Evolutionary conservation across 2,888 invertebrate genomes (phyloP).

Genomic region (Microplitis deprimator): DNA sequence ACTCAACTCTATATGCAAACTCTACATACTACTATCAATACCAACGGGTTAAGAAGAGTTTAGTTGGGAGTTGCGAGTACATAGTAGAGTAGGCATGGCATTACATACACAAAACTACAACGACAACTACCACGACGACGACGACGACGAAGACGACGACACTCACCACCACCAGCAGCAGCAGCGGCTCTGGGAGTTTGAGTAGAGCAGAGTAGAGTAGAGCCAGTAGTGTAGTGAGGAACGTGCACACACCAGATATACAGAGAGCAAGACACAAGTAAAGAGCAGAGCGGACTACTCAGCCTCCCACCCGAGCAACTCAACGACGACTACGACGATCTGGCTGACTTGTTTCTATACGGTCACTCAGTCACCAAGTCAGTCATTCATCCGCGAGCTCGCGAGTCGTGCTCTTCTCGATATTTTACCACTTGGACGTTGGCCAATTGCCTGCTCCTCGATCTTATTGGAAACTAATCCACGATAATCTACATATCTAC

Average conservation of each 20-base stretch:
- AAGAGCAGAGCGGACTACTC: constrained; percentile 23
- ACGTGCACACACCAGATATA: constrained; percentile 16
- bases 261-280: constrained; percentile 8
- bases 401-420: constrained; percentile 33
- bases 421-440: neutral
- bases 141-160: too few relatives aligned
- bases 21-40: neutral
- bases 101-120: too few relatives aligned
- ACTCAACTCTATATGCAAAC: neutral
- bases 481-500: neutral
- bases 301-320: constrained; percentile 29
- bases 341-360: constrained; percentile 41
- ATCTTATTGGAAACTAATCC: neutral
- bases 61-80: too few relatives aligned
- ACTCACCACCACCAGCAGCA: too few relatives aligned
- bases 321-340: constrained; percentile 27
- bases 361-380: constrained; percentile 56
- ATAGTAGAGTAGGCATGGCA: too few relatives aligned
- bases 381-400: constrained; percentile 50
- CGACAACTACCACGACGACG: too few relatives aligned
- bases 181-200: too few relatives aligned
- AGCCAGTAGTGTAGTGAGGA: neutral
- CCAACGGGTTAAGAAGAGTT: too few relatives aligned
- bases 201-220: constrained; percentile 1
- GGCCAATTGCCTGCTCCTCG: neutral